Percentiles rank a stretch among this genome's conserved stretches.
These are phyloP conservation scores for Palythoa caribaeorum DNA, from an alignment of 92 coral and sea anemone genomes.

Conservation along the genomic window DNA sequence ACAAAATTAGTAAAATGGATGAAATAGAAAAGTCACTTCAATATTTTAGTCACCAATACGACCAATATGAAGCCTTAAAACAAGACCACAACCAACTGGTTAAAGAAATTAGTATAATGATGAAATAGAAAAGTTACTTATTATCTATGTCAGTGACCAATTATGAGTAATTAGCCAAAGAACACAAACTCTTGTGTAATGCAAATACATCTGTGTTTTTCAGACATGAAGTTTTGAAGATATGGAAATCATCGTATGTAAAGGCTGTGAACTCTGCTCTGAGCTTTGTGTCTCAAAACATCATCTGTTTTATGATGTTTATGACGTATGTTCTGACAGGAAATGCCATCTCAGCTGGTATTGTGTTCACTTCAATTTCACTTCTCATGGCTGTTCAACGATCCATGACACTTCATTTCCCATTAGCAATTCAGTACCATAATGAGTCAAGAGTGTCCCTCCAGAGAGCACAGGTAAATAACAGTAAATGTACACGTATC, in stretches of 20 bases:
- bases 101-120: too few species aligned
- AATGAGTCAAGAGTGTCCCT: conserved; percentile 74
- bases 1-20: too few species aligned
- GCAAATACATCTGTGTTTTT: not conserved
- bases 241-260: conserved; percentile 67
- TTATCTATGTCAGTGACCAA: too few species aligned
- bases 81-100: too few species aligned
- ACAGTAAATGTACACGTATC: not conserved
- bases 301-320: conserved; percentile 78
- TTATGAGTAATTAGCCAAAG: not conserved
- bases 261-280: conserved; percentile 79
- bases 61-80: too few species aligned
- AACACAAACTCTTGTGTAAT: not conserved
- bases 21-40: too few species aligned
- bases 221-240: conserved; percentile 78
- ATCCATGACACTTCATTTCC: conserved; percentile 72
- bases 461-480: conserved; percentile 74
- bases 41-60: too few species aligned
- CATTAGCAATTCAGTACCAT: conserved; percentile 67
- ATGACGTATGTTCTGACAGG: conserved; percentile 79
- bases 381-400: conserved; percentile 67
- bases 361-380: conserved; percentile 86
- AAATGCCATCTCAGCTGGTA: conserved; percentile 76
- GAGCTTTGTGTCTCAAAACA: conserved; percentile 66
- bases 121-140: too few species aligned